Percentiles rank a stretch among this genome's conserved stretches.
Conservation (phyloP, 1,140 invertebrate species). For the Ceratina japonica region DNA sequence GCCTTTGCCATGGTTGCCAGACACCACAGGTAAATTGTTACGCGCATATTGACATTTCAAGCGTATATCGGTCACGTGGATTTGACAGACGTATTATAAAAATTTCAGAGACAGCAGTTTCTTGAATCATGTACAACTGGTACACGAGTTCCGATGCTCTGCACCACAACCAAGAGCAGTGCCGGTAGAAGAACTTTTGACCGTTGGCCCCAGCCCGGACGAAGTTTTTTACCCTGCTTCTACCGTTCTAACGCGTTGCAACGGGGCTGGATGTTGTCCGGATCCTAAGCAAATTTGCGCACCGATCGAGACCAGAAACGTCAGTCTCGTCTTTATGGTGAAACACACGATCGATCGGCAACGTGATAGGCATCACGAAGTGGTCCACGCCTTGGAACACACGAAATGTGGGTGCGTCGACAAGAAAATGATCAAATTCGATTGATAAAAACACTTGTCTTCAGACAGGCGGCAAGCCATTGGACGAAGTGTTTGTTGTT, state of each 20-base stretch:
- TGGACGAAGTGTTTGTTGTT: no score
- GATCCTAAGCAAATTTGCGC: constrained; percentile 69
- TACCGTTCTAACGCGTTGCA: constrained; percentile 74
- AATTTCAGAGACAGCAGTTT: constrained; percentile 70
- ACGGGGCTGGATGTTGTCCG: constrained; percentile 73
- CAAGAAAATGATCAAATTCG: constrained; percentile 23
- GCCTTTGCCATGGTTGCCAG: constrained; percentile 35
- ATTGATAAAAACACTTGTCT: not conserved
- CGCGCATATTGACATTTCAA: not conserved
- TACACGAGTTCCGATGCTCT: constrained; percentile 72
- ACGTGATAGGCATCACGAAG: constrained; percentile 73
- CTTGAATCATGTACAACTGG: constrained; percentile 72
- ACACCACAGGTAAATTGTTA: constrained; percentile 59
- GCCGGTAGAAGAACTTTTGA: constrained; percentile 69
- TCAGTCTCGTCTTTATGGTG: constrained; percentile 74
- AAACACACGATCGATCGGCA: constrained; percentile 72
- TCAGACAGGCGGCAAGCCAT: no score
- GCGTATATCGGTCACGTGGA: not conserved
- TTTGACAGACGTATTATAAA: constrained; percentile 10
- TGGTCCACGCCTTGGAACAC: constrained; percentile 72
- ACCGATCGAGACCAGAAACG: constrained; percentile 69
- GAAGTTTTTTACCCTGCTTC: constrained; percentile 74
- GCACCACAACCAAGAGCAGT: constrained; percentile 72
- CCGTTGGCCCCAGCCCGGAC: constrained; percentile 69
- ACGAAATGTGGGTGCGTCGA: constrained; percentile 69